Percentiles rank a stretch among this genome's conserved stretches.
Evolutionary conservation across 2,113 vertebrate species (phyloP).

Genomic region (Toxotes chatareus): DNA sequence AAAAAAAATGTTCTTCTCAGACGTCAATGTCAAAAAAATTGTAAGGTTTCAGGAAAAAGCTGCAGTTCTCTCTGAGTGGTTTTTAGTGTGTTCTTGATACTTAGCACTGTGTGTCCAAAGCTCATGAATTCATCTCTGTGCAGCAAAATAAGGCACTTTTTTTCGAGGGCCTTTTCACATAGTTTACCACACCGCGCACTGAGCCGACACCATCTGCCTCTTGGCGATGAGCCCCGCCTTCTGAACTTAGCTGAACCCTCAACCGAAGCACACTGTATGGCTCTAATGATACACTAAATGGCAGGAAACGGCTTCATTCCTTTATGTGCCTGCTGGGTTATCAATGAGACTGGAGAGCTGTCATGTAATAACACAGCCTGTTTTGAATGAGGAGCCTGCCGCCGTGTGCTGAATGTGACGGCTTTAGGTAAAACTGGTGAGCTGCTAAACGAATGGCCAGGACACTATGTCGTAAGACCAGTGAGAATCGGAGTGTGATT

Average conservation of each 20-base stretch:
- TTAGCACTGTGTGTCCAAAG: conserved; percentile 12
- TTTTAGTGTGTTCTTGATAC: not conserved
- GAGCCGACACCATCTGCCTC: conserved; percentile 52
- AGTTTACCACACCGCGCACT: conserved; percentile 15
- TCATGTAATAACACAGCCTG: conserved; percentile 29
- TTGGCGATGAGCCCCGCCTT: conserved; percentile 18
- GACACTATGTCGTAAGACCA: conserved; percentile 20
- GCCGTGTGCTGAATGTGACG: conserved; percentile 36
- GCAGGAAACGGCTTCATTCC: conserved; percentile 37
- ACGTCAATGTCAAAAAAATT: conserved; percentile 46
- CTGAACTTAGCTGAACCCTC: conserved; percentile 47
- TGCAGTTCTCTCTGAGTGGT: not conserved
- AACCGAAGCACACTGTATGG: conserved; percentile 45
- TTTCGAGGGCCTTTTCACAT: conserved; percentile 20
- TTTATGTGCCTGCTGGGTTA: conserved; percentile 42
- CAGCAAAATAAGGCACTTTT: conserved; percentile 1
- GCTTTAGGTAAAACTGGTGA: conserved; percentile 39
- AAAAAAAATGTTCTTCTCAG: conserved; percentile 40
- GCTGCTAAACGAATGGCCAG: conserved; percentile 42
- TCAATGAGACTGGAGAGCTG: conserved; percentile 33
- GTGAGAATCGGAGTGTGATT: conserved; percentile 38
- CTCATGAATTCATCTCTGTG: conserved; percentile 15
- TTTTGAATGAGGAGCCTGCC: conserved; percentile 27
- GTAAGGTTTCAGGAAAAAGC: not conserved
- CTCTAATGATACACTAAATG: conserved; percentile 63